Percentiles rank a stretch among this genome's conserved stretches.
These are phyloP conservation scores for Holacanthella duospinosa DNA, from an alignment of 2,888 invertebrate species.

Conservation along the genomic window DNA sequence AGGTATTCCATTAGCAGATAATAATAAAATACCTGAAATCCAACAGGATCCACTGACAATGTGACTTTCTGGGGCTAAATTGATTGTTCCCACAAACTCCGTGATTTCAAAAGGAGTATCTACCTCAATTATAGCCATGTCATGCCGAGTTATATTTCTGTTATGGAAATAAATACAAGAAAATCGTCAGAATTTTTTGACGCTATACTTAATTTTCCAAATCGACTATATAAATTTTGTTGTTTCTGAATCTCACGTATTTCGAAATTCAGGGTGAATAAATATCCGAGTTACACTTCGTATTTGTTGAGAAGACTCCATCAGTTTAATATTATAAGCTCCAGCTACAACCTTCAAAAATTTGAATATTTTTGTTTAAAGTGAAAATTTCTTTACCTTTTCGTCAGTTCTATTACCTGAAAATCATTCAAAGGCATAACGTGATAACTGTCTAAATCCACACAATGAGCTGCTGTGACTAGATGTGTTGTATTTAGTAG, in stretches of 20 bases:
- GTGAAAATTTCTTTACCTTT: no score
- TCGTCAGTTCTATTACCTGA: no score
- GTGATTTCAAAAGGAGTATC: not conserved
- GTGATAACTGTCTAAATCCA: no score
- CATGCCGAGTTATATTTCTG: not conserved
- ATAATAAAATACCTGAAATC: not conserved
- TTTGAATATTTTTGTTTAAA: not conserved
- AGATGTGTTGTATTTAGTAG: not conserved
- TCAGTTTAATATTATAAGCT: not conserved
- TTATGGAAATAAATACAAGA: no score
- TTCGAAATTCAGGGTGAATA: not conserved
- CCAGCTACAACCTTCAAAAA: not conserved
- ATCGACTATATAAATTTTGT: not conserved
- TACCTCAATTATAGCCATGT: not conserved
- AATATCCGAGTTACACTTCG: not conserved
- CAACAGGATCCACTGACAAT: not conserved
- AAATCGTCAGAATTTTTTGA: no score
- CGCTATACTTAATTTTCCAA: no score
- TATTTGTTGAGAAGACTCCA: not conserved
- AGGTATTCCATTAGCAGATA: no score
- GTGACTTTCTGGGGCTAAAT: not conserved
- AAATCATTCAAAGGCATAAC: no score
- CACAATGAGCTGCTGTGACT: not conserved
- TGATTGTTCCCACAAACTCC: not conserved
- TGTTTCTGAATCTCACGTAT: not conserved